Conservation (phyloP, 2,888 invertebrate genomes). For the Chrysolina haemoptera region DNA sequence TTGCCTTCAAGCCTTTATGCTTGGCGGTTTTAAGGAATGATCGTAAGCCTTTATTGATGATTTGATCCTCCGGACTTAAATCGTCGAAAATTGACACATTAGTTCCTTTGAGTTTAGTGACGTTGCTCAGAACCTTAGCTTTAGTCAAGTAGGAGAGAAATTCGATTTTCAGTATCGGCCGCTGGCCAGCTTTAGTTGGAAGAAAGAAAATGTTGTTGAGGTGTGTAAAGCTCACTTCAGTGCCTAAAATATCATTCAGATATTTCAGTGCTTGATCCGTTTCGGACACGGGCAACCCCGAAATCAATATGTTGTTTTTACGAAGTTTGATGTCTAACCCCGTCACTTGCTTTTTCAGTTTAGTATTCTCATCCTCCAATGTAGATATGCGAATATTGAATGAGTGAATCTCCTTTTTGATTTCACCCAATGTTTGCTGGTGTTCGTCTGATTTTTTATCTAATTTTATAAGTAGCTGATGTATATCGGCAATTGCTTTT, state of each 20-base stretch:
- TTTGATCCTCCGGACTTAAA: background rate
- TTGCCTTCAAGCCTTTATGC: background rate
- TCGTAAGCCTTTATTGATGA: background rate
- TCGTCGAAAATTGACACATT: background rate
- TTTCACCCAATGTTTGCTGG: background rate
- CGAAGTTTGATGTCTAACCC: background rate
- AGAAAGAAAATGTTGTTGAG: background rate
- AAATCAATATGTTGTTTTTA: background rate
- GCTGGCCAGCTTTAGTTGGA: background rate
- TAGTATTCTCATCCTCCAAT: background rate
- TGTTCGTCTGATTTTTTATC: conserved; percentile 1
- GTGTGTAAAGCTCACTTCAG: background rate
- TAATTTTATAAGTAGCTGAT: background rate
- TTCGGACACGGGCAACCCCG: background rate
- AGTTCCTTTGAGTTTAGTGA: background rate
- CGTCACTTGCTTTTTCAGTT: background rate
- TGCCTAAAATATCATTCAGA: background rate
- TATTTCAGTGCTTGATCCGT: background rate
- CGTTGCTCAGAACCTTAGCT: background rate
- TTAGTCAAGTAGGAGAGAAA: background rate
- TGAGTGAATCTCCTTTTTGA: background rate
- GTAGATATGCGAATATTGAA: background rate
- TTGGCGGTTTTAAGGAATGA: background rate
- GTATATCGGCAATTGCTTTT: background rate
- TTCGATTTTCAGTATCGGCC: background rate